Conservation (phyloP, 2,113 vertebrate species). For the Taurulus bubalis region DNA sequence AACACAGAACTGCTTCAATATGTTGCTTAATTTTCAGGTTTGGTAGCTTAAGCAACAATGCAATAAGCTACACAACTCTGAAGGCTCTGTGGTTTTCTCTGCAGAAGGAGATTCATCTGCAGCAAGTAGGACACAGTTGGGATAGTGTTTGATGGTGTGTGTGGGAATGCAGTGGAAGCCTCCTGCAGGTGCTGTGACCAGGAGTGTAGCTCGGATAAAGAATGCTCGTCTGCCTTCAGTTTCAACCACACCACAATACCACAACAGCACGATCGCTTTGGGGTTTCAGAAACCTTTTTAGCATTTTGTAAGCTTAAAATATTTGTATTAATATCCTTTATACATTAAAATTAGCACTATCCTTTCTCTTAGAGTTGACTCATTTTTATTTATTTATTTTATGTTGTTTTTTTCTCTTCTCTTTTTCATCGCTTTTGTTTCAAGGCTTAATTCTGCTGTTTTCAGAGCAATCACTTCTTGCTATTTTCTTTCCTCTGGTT, state of each 20-base stretch:
- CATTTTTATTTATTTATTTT: slow-evolving; percentile 75
- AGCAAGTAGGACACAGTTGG: slow-evolving; percentile 24
- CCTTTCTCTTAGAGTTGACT: slow-evolving; percentile 64
- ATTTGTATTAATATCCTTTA: slow-evolving; percentile 66
- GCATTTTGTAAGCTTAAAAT: slow-evolving; percentile 59
- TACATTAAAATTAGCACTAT: slow-evolving; percentile 59
- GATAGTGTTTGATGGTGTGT: slow-evolving; percentile 21
- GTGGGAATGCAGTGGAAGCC: slow-evolving; percentile 29
- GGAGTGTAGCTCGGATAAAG: slow-evolving; percentile 53
- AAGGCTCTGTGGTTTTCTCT: slow-evolving; percentile 38
- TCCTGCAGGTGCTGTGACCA: slow-evolving; percentile 64
- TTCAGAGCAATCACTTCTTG: slow-evolving; percentile 59
- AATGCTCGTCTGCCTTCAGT: slow-evolving; percentile 64
- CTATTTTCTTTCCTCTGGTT: slow-evolving; percentile 53
- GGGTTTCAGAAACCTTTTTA: slow-evolving; percentile 40
- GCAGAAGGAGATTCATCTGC: slow-evolving; percentile 22
- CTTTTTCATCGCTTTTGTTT: slow-evolving; percentile 37
- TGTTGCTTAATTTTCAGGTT: slow-evolving; percentile 56
- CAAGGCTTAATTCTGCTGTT: slow-evolving; percentile 52
- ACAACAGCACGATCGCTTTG: slow-evolving; percentile 43
- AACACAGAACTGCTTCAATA: slow-evolving; percentile 63
- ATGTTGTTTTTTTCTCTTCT: slow-evolving; percentile 13
- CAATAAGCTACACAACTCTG: slow-evolving; percentile 43
- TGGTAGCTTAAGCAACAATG: slow-evolving; percentile 50
- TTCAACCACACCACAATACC: slow-evolving; percentile 24